Evolutionary conservation across 2,797 vertebrate species (phyloP).

Genomic region (Fundulus diaphanus): DNA sequence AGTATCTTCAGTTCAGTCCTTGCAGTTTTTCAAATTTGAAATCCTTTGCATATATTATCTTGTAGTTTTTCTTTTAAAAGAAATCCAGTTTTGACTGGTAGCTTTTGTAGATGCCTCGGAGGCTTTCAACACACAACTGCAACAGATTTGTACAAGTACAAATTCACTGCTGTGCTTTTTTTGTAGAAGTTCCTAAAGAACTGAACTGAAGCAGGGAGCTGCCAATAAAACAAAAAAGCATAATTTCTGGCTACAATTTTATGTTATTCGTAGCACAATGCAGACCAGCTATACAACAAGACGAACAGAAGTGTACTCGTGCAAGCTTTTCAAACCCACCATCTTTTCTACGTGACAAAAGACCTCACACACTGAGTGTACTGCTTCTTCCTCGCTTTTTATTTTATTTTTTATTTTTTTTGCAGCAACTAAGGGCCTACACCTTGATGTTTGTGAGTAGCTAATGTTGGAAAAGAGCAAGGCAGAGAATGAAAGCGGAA

Average conservation of each 20-base stretch:
- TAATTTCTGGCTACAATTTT: neutral
- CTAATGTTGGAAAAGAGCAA: conserved; percentile 59
- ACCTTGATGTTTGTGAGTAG: conserved; percentile 71
- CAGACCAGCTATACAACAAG: conserved; percentile 12
- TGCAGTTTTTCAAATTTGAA: too few relatives aligned
- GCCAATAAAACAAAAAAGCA: neutral
- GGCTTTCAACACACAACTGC: neutral
- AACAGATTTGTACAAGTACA: neutral
- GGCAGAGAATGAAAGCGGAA: conserved; percentile 35
- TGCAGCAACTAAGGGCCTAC: conserved; percentile 44
- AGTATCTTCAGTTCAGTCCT: neutral
- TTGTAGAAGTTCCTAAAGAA: neutral
- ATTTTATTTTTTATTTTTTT: conserved; percentile 22
- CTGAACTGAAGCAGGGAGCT: neutral
- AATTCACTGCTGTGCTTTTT: neutral
- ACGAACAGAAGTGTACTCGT: conserved; percentile 5
- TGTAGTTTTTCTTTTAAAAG: neutral
- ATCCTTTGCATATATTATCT: neutral
- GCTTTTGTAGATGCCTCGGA: neutral
- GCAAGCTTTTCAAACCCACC: conserved; percentile 20
- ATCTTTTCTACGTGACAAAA: conserved; percentile 38
- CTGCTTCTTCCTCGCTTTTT: conserved; percentile 32
- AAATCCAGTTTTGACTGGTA: neutral
- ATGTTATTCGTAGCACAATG: neutral
- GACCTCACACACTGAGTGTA: conserved; percentile 28